Evolutionary conservation across 1,140 invertebrate species (phyloP).

Genomic region (Drosophila gunungcola): DNA sequence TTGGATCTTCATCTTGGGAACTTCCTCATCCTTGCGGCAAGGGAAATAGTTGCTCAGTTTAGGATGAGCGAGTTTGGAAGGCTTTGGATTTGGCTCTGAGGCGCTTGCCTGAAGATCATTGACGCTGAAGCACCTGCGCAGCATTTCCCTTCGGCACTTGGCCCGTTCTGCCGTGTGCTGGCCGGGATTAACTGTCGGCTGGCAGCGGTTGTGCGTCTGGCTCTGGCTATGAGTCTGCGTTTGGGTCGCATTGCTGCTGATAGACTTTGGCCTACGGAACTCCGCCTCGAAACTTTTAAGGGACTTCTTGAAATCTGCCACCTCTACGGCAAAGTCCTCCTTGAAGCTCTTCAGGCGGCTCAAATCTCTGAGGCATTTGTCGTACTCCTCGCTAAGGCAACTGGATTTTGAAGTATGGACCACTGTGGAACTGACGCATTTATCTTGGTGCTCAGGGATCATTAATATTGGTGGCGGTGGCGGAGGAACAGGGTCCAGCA

Average conservation of each 20-base stretch:
- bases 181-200: conserved; percentile 15
- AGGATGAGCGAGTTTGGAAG: conserved; percentile 10
- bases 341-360: conserved; percentile 69
- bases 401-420: conserved; percentile 22
- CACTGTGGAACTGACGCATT: conserved; percentile 4
- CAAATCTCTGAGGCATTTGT: conserved; percentile 59
- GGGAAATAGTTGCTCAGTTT: conserved; percentile 50
- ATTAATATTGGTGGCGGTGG: conserved; percentile 8
- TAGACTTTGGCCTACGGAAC: conserved; percentile 66
- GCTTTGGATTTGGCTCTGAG: neutral
- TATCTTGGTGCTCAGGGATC: conserved; percentile 9
- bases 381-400: conserved; percentile 65
- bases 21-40: conserved; percentile 21
- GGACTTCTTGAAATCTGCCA: conserved; percentile 72
- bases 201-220: conserved; percentile 14
- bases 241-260: conserved; percentile 49
- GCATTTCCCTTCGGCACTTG: conserved; percentile 60
- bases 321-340: conserved; percentile 69
- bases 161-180: conserved; percentile 62
- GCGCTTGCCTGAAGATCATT: conserved; percentile 55
- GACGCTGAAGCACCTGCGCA: conserved; percentile 67
- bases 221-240: conserved; percentile 18
- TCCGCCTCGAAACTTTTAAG: conserved; percentile 67
- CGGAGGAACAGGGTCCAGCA: conserved; percentile 12
- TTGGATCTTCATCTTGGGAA: conserved; percentile 62